These are phyloP conservation scores for Cladopsammia gracilis DNA, from an alignment of 64 coral and sea anemone species.

Conservation along the genomic window DNA sequence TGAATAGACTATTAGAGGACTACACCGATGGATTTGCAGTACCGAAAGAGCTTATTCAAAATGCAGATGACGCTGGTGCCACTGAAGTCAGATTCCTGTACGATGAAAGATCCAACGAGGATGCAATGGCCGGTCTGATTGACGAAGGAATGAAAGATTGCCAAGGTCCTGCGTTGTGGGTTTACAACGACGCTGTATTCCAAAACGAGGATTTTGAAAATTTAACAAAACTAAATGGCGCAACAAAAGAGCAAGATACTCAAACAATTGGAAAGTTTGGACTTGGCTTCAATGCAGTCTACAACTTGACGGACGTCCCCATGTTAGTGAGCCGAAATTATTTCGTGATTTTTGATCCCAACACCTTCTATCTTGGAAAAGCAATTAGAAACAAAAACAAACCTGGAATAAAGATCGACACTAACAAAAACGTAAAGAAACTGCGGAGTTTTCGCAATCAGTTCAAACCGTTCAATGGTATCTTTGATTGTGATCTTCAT, in stretches of 20 bases:
- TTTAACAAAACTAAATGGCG: slow-evolving; percentile 79
- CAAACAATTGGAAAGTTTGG: slow-evolving; percentile 89
- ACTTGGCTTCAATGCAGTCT: slow-evolving; percentile 88
- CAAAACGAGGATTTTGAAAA: slow-evolving; percentile 83
- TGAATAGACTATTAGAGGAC: slow-evolving; percentile 73
- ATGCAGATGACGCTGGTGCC: slow-evolving; percentile 89
- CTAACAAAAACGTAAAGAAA: slow-evolving; percentile 46
- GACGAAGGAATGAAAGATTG: slow-evolving; percentile 78
- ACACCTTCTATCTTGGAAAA: slow-evolving; percentile 67
- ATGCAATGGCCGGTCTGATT: slow-evolving; percentile 67
- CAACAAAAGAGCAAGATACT: slow-evolving; percentile 80
- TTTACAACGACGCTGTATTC: slow-evolving; percentile 80
- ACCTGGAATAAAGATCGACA: slow-evolving; percentile 56
- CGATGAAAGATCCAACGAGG: slow-evolving; percentile 77
- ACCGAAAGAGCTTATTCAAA: slow-evolving; percentile 88
- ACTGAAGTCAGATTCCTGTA: slow-evolving; percentile 76
- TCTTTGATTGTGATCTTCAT: slow-evolving; percentile 70
- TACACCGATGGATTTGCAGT: slow-evolving; percentile 88
- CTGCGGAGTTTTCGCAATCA: slow-evolving; percentile 54
- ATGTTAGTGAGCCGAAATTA: slow-evolving; percentile 82
- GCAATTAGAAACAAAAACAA: slow-evolving; percentile 64
- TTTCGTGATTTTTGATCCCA: slow-evolving; percentile 82
- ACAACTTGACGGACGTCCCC: slow-evolving; percentile 86
- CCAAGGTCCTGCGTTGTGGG: slow-evolving; percentile 88
- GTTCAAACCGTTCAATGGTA: slow-evolving; percentile 81